Percentiles rank a stretch among this genome's conserved stretches.
phyloP scores from a whole-genome alignment of 2,113 vertebrate species.

The Pelusios castaneus region DNA sequence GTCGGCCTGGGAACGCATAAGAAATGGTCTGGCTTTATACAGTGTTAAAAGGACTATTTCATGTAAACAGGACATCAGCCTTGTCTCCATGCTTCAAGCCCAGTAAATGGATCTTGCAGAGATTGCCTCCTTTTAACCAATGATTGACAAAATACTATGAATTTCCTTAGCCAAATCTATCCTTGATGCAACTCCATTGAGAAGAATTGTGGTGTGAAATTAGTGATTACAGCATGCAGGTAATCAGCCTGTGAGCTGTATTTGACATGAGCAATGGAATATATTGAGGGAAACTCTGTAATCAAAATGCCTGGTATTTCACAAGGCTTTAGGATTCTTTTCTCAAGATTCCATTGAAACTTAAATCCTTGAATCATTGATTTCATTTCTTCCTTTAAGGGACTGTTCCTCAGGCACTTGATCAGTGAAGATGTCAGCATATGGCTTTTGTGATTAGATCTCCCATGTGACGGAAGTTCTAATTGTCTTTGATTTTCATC shows the following conservation, averaged over 20 bases:
- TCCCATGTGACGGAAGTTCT: not conserved
- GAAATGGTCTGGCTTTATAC: not conserved
- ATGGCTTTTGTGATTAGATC: not conserved
- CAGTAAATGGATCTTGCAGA: not conserved
- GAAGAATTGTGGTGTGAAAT: fast-evolving
- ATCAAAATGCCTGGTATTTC: fast-evolving
- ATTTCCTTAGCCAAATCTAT: not conserved
- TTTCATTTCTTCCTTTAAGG: not conserved
- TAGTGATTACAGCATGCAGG: not conserved
- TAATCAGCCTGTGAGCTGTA: not conserved
- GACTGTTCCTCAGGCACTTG: not conserved
- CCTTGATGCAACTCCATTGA: fast-evolving
- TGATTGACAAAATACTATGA: not conserved
- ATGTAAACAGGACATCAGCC: not conserved
- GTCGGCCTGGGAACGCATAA: not conserved
- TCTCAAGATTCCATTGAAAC: not conserved
- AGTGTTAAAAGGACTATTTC: not conserved
- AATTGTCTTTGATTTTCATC: fast-evolving
- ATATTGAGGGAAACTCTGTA: fast-evolving
- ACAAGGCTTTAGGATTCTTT: not conserved
- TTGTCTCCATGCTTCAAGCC: fast-evolving
- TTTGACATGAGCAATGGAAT: not conserved
- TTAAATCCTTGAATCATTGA: fast-evolving
- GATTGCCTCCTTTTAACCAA: not conserved
- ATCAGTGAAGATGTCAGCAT: not conserved